Percentiles rank a stretch among this genome's conserved stretches.
Conservation (phyloP, 2,797 vertebrate genomes). For the Tolypeutes matacus region DNA sequence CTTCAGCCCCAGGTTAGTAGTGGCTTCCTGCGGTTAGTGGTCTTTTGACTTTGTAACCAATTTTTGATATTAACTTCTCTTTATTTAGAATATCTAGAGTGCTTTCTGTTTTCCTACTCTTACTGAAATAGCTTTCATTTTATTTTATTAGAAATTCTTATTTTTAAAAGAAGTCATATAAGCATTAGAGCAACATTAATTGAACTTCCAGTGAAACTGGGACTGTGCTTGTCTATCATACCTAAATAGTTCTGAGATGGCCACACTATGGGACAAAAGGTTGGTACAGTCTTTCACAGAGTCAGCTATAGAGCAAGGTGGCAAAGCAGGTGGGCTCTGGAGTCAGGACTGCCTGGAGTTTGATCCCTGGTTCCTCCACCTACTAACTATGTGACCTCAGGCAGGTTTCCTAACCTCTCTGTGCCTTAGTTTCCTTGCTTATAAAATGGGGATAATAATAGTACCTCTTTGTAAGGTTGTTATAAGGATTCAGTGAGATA, state of each 20-base stretch:
- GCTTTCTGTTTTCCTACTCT: not conserved
- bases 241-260: not conserved
- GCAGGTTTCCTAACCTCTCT: not conserved
- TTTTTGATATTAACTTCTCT: not conserved
- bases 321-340: not conserved
- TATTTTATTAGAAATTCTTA: not conserved
- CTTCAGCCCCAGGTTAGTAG: not conserved
- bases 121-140: not conserved
- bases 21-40: not conserved
- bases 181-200: not conserved
- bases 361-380: not conserved
- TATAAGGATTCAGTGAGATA: not conserved
- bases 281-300: not conserved
- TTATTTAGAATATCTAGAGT: not conserved
- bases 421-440: not conserved
- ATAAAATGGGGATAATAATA: not conserved
- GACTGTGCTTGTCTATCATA: not conserved
- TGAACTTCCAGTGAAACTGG: conserved; percentile 10
- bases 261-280: not conserved
- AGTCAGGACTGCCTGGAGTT: not conserved
- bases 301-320: not conserved
- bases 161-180: not conserved
- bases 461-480: not conserved
- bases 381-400: not conserved
- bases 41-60: not conserved